Conservation (phyloP, 1,140 invertebrate species). For the Aphelinus certus region DNA sequence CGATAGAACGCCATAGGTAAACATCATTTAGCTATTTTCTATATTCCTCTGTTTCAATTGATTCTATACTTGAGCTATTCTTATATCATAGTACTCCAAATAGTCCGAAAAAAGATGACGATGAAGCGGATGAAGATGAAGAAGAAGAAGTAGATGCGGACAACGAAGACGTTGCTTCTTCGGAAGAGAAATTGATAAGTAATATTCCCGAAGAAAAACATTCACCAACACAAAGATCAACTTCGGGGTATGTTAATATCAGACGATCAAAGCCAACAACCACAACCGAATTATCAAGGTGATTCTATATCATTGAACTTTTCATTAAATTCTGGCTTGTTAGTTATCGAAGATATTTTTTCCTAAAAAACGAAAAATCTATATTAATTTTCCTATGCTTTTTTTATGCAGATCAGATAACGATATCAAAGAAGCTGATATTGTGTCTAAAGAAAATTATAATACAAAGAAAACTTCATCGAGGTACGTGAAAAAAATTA, state of each 20-base stretch:
- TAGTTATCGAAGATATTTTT: not conserved
- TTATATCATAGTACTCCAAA: slow-evolving; percentile 24
- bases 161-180: slow-evolving; percentile 49
- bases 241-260: slow-evolving; percentile 73
- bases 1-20: slow-evolving; percentile 65
- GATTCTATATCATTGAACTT: slow-evolving; percentile 3
- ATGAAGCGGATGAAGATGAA: slow-evolving; percentile 56
- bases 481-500: too few relatives aligned
- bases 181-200: slow-evolving; percentile 52
- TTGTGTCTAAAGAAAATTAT: slow-evolving; percentile 45
- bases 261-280: slow-evolving; percentile 68
- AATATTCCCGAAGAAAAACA: slow-evolving; percentile 51
- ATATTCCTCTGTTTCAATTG: not conserved
- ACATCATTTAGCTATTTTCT: not conserved
- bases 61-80: not conserved
- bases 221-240: slow-evolving; percentile 62
- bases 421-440: slow-evolving; percentile 47
- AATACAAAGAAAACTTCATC: not conserved
- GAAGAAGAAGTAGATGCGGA: slow-evolving; percentile 57
- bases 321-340: not conserved
- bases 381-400: not conserved
- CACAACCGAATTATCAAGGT: slow-evolving; percentile 45
- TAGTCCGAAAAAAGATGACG: slow-evolving; percentile 19
- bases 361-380: slow-evolving; percentile 14
- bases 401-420: slow-evolving; percentile 24